These are phyloP conservation scores for Sciurus carolinensis DNA, from an alignment of 2,797 vertebrate species.

Conservation along the genomic window DNA sequence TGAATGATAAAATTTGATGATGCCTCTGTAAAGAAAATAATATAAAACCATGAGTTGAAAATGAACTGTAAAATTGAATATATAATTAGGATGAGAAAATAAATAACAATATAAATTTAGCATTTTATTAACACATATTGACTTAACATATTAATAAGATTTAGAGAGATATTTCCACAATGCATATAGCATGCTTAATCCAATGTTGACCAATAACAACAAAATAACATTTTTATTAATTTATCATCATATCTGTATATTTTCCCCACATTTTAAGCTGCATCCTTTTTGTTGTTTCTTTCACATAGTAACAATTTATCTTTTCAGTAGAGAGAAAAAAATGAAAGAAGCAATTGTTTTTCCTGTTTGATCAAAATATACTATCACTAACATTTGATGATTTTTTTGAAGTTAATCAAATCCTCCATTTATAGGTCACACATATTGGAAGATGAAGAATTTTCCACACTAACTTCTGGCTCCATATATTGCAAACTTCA, in stretches of 20 bases:
- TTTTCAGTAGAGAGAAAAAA: background rate
- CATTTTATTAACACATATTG: background rate
- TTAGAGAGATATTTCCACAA: background rate
- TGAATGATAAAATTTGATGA: background rate
- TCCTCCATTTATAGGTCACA: background rate
- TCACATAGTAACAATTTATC: background rate
- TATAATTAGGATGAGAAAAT: background rate
- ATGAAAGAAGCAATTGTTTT: background rate
- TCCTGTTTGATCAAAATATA: background rate
- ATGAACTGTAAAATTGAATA: background rate
- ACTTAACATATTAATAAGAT: background rate
- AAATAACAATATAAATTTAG: background rate
- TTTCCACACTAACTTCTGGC: background rate
- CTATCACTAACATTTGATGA: background rate
- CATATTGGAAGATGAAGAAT: background rate
- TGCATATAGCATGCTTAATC: background rate
- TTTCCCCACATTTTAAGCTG: background rate
- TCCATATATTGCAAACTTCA: background rate
- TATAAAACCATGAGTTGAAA: background rate
- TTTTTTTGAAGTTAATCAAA: background rate
- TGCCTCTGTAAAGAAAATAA: background rate
- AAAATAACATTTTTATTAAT: slow-evolving; percentile 27
- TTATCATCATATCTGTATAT: background rate
- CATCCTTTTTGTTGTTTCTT: background rate
- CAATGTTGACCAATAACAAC: background rate